A percentile compares a stretch with the other conserved stretches of the same genome.
phyloP scores from a whole-genome alignment of 2,888 invertebrate genomes.

The Tinea trinotella region DNA sequence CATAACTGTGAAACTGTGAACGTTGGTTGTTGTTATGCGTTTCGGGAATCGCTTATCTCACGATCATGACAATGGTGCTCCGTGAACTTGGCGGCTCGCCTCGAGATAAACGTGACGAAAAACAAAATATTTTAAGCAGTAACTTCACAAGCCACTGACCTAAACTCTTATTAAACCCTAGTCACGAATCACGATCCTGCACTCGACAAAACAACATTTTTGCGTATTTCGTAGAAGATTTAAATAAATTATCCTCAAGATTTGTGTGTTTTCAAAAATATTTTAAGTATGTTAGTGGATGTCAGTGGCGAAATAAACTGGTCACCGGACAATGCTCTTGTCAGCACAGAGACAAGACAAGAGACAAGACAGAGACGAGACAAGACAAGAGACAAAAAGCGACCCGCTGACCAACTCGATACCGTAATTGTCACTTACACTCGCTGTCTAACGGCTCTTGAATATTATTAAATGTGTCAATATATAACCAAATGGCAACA shows the following conservation, averaged over 20 bases:
- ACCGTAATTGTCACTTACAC: constrained; percentile 31
- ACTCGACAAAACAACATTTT: constrained; percentile 14
- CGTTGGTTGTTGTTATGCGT: constrained; percentile 33
- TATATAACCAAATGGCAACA: neutral
- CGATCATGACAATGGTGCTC: constrained; percentile 27
- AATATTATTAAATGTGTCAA: constrained; percentile 1
- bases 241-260: neutral
- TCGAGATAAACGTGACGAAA: constrained; percentile 38
- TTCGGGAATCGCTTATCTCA: constrained; percentile 37
- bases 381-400: constrained; percentile 36
- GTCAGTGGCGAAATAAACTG: neutral
- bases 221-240: constrained; percentile 11
- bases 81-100: constrained; percentile 21
- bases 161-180: constrained; percentile 37
- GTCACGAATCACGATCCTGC: constrained; percentile 44
- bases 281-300: neutral
- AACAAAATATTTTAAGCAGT: constrained; percentile 38
- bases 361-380: no score
- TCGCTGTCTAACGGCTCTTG: constrained; percentile 32
- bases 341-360: no score
- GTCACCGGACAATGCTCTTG: constrained; percentile 30
- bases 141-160: constrained; percentile 29
- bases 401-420: constrained; percentile 46
- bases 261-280: neutral
- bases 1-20: constrained; percentile 35